Conservation (phyloP, 2,888 invertebrate genomes). For the Drosophila infuscata region DNA sequence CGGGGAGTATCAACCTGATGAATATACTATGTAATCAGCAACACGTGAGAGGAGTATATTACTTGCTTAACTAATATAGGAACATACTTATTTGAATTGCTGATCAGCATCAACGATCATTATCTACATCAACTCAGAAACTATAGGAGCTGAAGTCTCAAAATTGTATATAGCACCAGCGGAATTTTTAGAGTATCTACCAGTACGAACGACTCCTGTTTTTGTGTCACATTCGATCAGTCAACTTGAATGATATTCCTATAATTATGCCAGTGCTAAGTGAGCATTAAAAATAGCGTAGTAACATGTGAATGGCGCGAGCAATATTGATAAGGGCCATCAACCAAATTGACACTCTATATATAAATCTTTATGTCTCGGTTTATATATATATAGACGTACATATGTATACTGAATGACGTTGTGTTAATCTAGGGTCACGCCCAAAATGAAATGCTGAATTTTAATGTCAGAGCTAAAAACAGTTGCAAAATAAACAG, state of each 20-base stretch:
- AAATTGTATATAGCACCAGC: background rate
- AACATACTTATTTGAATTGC: background rate
- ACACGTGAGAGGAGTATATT: background rate
- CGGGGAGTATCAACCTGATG: constrained; percentile 51
- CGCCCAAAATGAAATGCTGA: constrained; percentile 37
- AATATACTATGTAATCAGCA: constrained; percentile 14
- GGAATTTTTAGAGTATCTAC: background rate
- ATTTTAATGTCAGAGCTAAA: constrained; percentile 26
- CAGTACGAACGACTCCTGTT: background rate
- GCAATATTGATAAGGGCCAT: constrained; percentile 57
- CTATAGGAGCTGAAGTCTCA: background rate
- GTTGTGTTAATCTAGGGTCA: constrained; percentile 55
- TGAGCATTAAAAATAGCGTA: constrained; percentile 57
- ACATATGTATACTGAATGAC: constrained; percentile 9
- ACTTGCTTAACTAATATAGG: background rate
- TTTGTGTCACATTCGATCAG: constrained; percentile 5
- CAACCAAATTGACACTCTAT: constrained; percentile 17
- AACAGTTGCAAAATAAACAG: constrained; percentile 14
- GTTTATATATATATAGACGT: background rate
- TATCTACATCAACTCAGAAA: background rate
- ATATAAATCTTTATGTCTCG: background rate
- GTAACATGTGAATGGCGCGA: constrained; percentile 71
- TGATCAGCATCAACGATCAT: background rate
- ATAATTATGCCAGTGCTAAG: constrained; percentile 18
- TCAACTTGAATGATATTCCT: constrained; percentile 24